Conservation (phyloP, 2,113 vertebrate species). For the Craseonycteris thonglongyai region DNA sequence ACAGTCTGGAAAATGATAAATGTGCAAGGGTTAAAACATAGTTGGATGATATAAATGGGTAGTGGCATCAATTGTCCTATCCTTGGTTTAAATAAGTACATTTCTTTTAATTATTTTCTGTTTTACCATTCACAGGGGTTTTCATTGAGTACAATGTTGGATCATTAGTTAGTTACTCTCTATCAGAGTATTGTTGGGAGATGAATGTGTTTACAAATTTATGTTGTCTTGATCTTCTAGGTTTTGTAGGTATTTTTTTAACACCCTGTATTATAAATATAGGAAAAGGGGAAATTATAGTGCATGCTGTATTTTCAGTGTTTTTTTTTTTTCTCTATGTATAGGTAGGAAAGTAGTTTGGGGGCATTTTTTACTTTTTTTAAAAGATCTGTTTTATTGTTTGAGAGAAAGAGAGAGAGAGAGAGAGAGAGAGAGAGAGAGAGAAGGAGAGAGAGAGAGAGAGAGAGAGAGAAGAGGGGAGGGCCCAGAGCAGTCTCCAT, state of each 20-base stretch:
- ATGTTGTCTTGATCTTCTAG: background rate
- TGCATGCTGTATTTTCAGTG: background rate
- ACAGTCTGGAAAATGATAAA: background rate
- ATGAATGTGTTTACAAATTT: background rate
- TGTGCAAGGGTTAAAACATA: background rate
- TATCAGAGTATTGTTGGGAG: background rate
- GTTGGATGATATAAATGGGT: background rate
- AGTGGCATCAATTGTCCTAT: background rate
- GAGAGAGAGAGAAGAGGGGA: no score
- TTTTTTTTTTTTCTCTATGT: no score
- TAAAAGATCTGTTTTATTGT: no score
- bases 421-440: no score
- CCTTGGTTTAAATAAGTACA: background rate
- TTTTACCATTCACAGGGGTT: background rate
- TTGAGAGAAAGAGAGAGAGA: no score
- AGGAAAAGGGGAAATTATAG: background rate
- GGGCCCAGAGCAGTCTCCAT: no score
- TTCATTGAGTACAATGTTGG: background rate
- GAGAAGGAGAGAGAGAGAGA: no score
- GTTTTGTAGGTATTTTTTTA: background rate
- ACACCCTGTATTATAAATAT: background rate
- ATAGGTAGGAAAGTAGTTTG: background rate
- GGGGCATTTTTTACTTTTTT: background rate
- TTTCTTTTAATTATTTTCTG: conserved; percentile 8
- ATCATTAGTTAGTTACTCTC: background rate